These are phyloP conservation scores for Dasypolia templi DNA, from an alignment of 2,888 invertebrate genomes.

Conservation along the genomic window DNA sequence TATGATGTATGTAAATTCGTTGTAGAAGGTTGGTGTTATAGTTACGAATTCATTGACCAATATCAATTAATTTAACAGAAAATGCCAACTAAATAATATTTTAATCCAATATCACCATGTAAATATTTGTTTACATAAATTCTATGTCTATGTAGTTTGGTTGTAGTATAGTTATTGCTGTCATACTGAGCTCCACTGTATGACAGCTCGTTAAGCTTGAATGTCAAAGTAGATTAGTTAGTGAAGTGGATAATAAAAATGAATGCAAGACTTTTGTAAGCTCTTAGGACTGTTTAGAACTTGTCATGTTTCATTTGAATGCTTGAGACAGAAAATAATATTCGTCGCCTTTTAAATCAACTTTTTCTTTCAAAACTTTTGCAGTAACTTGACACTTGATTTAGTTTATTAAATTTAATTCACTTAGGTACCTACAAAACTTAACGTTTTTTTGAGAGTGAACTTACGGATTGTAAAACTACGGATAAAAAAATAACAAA, in stretches of 20 bases:
- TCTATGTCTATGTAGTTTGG: background rate
- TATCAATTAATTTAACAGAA: background rate
- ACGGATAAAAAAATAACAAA: background rate
- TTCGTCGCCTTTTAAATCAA: background rate
- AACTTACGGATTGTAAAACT: too few relatives aligned
- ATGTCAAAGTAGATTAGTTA: conserved; percentile 23
- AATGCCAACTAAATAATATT: background rate
- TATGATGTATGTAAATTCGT: too few relatives aligned
- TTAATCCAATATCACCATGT: background rate
- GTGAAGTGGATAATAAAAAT: conserved; percentile 14
- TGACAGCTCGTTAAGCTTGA: conserved; percentile 21
- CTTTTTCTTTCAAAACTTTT: background rate
- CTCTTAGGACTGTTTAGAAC: background rate
- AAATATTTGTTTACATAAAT: conserved; percentile 6
- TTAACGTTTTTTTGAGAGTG: too few relatives aligned
- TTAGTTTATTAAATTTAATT: background rate
- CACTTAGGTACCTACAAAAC: background rate
- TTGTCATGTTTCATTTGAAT: conserved; percentile 4
- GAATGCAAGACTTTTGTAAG: background rate
- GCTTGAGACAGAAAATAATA: background rate
- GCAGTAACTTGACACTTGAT: background rate
- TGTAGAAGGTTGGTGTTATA: conserved; percentile 5
- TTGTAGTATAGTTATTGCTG: background rate
- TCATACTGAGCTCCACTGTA: background rate
- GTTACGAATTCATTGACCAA: background rate